Evolutionary conservation across 2,113 vertebrate genomes (phyloP).

Genomic region (Lontra canadensis): DNA sequence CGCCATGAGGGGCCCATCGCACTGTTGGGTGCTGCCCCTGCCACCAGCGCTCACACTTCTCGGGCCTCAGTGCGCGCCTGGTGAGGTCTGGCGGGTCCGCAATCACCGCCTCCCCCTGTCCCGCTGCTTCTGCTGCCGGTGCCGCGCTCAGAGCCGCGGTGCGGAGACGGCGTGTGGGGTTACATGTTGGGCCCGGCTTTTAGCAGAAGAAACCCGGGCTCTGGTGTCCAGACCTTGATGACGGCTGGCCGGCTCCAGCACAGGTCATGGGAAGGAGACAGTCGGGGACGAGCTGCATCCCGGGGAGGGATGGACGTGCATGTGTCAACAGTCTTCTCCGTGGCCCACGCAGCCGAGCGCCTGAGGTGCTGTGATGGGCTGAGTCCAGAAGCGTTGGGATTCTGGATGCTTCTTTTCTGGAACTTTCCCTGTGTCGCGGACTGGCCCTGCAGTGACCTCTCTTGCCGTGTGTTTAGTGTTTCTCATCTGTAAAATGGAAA

Average conservation of each 20-base stretch:
- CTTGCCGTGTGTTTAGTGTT: background rate
- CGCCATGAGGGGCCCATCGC: accelerated
- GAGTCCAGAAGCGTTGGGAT: background rate
- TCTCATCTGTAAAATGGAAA: background rate
- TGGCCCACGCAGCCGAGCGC: background rate
- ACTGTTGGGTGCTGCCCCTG: accelerated
- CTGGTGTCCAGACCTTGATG: background rate
- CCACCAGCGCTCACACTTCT: accelerated
- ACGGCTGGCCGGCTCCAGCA: background rate
- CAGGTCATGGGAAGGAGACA: background rate
- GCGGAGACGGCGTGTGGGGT: accelerated
- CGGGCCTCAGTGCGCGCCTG: accelerated
- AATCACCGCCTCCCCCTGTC: too few species aligned
- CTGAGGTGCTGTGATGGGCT: background rate
- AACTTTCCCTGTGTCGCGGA: background rate
- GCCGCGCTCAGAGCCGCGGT: background rate
- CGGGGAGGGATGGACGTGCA: background rate
- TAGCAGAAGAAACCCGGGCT: too few species aligned
- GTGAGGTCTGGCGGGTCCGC: accelerated
- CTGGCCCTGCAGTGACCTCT: background rate
- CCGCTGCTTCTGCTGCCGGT: accelerated
- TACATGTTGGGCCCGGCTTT: too few species aligned
- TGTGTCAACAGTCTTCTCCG: accelerated
- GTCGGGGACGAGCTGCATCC: background rate
- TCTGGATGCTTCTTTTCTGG: background rate